A percentile compares a stretch with the other conserved stretches of the same genome.
phyloP scores from a whole-genome alignment of 1,140 invertebrate genomes.

The Nixonia krombeini region DNA sequence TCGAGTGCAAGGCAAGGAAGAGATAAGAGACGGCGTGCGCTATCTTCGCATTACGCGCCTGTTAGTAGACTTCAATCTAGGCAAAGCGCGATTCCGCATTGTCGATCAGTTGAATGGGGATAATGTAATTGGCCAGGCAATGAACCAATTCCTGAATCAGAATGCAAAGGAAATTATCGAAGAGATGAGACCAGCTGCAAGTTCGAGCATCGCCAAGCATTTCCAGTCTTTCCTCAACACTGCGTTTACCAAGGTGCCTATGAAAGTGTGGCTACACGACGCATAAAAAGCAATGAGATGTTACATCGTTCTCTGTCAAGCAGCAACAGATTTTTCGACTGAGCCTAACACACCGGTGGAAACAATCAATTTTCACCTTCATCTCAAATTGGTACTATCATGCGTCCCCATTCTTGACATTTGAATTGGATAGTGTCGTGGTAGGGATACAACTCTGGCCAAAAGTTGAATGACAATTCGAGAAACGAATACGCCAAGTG shows the following conservation, averaged over 20 bases:
- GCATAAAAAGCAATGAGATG: too few species aligned
- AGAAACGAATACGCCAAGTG: too few species aligned
- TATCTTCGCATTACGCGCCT: constrained; percentile 80
- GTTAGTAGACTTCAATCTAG: constrained; percentile 79
- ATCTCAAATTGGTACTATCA: too few species aligned
- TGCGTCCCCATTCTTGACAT: too few species aligned
- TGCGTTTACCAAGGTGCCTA: constrained; percentile 82
- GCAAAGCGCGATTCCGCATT: constrained; percentile 79
- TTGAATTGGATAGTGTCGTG: too few species aligned
- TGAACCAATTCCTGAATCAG: constrained; percentile 88
- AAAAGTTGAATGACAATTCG: too few species aligned
- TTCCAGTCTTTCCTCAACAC: constrained; percentile 83
- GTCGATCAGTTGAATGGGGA: constrained; percentile 80
- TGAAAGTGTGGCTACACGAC: constrained; percentile 81
- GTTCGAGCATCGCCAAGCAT: constrained; percentile 81
- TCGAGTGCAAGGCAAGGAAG: constrained; percentile 79
- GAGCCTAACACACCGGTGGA: too few species aligned
- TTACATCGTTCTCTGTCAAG: too few species aligned
- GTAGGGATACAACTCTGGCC: too few species aligned
- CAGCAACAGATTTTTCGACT: too few species aligned
- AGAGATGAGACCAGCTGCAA: constrained; percentile 85
- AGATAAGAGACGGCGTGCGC: constrained; percentile 72
- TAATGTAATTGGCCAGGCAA: constrained; percentile 84
- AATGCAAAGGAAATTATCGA: constrained; percentile 87
- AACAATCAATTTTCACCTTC: too few species aligned